Evolutionary conservation across 2,888 invertebrate genomes (phyloP), one percentile per base, ranked within the genome.

Genomic region (Chymomyza amoena): DNA sequence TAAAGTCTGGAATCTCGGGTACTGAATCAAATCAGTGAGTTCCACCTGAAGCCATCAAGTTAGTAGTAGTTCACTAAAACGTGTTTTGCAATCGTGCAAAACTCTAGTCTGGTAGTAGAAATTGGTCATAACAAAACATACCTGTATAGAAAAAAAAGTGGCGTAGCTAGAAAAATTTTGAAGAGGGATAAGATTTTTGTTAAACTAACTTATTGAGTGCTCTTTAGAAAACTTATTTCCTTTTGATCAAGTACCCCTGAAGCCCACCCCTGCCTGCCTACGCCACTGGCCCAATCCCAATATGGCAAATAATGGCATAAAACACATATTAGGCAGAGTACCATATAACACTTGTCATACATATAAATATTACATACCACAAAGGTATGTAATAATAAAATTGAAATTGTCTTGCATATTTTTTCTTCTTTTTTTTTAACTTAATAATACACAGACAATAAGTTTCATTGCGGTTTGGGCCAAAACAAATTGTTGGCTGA

Each of bases 51-150:
- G 61, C 39, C 36, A 54, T 54, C 16, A 54, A 57, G 59, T 64
- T 73, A 79, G 39, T 45, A 45, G 39, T 13, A 32, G 32, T 32
- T 32, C 6, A 32, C 39, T 45, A 45, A 45, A 78, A 78, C 78
- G 73, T 77, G 78, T 77, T 78, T 79, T 68, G 79, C 74, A 77
- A 68, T 67, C 66, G 60, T 78, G 66, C 15, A 54, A 54, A 20
- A 16, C 18, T 45, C 39, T 13, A 45, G 10, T 3, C 15, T 54
- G n/a, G 54, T 20, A 1, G 6, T 64, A 78, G 72, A 67, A 66
- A 62, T 62, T 61, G 61, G 50, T 54, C 52, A 64, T 36, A 51
- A 51, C 39, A 50, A 28, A 36, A 20, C 56, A 56, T 32, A 64
- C 39, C 6, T 39, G 9, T 39, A 57, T 13, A 32, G 0, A 32